A percentile compares a stretch with the other conserved stretches of the same genome.
These are phyloP conservation scores for Sitta europaea DNA, from an alignment of 2,113 vertebrate genomes.

Conservation along the genomic window DNA sequence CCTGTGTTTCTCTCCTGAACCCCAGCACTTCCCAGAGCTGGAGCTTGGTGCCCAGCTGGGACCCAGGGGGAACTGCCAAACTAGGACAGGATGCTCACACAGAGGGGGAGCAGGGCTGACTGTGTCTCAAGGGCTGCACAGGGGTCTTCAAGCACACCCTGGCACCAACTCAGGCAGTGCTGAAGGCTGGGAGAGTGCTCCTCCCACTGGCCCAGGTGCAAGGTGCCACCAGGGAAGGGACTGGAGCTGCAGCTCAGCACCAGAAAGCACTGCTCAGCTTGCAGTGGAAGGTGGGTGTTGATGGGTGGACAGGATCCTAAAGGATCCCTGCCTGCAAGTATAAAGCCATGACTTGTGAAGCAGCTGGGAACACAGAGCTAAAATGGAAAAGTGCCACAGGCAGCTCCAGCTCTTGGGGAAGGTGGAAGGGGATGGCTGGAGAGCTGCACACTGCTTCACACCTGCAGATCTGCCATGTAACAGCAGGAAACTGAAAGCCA, in stretches of 20 bases:
- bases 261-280: background rate
- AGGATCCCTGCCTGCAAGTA: background rate
- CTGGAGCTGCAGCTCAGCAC: background rate
- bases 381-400: rapidly evolving
- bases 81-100: background rate
- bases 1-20: background rate
- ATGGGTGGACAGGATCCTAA: background rate
- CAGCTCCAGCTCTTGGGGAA: background rate
- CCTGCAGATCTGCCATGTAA: background rate
- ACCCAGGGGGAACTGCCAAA: background rate
- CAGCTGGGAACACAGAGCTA: background rate
- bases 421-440: background rate
- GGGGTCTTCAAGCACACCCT: background rate
- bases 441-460: rapidly evolving
- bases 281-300: background rate
- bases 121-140: background rate
- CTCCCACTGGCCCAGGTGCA: background rate
- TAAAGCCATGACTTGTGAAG: background rate
- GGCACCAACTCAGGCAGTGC: background rate
- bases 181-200: background rate
- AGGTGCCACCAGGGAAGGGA: background rate
- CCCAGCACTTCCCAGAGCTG: background rate
- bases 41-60: background rate
- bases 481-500: background rate
- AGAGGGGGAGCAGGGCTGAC: background rate